phyloP scores from a whole-genome alignment of 2,888 invertebrate genomes.

The Hemicrepidius hirtus region DNA sequence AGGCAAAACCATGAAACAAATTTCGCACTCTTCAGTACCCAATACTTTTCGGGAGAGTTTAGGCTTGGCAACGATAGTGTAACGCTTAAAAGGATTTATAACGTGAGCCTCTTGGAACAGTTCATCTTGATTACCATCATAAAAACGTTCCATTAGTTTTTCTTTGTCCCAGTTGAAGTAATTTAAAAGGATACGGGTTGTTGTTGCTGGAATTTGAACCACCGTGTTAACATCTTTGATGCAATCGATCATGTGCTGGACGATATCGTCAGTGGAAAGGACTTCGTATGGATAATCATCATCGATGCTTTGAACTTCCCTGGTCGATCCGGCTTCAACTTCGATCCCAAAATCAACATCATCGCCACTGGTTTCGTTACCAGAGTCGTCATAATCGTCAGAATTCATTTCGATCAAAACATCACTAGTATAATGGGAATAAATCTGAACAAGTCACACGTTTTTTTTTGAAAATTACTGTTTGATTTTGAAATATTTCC shows the following conservation, averaged over 20 bases:
- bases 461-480: constrained; percentile 56
- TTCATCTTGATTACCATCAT: constrained; percentile 95
- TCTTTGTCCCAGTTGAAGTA: constrained; percentile 99
- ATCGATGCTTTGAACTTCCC: constrained; percentile 86
- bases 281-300: constrained; percentile 97
- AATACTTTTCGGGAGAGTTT: constrained; percentile 82
- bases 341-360: constrained; percentile 96
- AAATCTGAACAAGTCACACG: constrained; percentile 18
- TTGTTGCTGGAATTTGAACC: constrained; percentile 92
- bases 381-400: constrained; percentile 94
- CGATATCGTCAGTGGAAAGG: constrained; percentile 96
- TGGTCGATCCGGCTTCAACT: constrained; percentile 84
- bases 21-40: constrained; percentile 93
- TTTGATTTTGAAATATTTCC: constrained; percentile 59
- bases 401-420: constrained; percentile 83
- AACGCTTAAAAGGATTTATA: constrained; percentile 92
- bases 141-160: constrained; percentile 97
- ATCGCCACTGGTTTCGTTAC: constrained; percentile 95
- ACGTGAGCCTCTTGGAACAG: constrained; percentile 96
- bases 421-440: constrained; percentile 13
- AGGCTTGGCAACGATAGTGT: constrained; percentile 78
- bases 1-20: constrained; percentile 90
- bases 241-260: constrained; percentile 97
- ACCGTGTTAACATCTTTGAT: constrained; percentile 98
- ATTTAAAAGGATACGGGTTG: constrained; percentile 95